These are phyloP conservation scores for Campylomormyrus tamandua DNA, from an alignment of 2,113 vertebrate genomes.

Conservation along the genomic window DNA sequence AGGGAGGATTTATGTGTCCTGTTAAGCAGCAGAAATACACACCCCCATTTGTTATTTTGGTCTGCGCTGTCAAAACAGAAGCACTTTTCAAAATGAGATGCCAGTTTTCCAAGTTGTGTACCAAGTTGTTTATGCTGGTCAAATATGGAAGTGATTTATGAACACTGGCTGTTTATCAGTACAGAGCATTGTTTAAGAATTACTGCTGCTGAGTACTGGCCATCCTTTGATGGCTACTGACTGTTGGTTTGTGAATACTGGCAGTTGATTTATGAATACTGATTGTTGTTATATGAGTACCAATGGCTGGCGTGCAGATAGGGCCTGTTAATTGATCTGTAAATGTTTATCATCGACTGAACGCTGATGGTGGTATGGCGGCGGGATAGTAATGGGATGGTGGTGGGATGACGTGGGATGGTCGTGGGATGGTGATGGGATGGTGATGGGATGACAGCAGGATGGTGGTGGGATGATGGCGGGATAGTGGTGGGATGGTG, in stretches of 20 bases:
- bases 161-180: not conserved
- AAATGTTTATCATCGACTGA: not conserved
- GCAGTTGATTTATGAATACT: not conserved
- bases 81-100: not conserved
- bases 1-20: not conserved
- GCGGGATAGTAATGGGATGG: not conserved
- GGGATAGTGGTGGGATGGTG: too few species aligned
- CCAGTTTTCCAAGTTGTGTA: not conserved
- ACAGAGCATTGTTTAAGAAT: not conserved
- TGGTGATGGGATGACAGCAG: too few species aligned
- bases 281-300: not conserved
- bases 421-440: too few species aligned
- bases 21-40: not conserved
- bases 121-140: not conserved
- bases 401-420: not conserved
- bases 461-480: not conserved
- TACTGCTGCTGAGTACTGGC: not conserved
- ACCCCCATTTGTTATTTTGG: not conserved
- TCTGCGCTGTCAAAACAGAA: not conserved
- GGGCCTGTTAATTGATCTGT: not conserved
- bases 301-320: not conserved
- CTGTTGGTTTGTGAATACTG: not conserved
- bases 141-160: constrained; percentile 2
- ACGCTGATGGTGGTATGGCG: not conserved
- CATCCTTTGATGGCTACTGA: not conserved